These are phyloP conservation scores for Nycticryphes semicollaris DNA, from an alignment of 2,113 vertebrate genomes.

Conservation along the genomic window DNA sequence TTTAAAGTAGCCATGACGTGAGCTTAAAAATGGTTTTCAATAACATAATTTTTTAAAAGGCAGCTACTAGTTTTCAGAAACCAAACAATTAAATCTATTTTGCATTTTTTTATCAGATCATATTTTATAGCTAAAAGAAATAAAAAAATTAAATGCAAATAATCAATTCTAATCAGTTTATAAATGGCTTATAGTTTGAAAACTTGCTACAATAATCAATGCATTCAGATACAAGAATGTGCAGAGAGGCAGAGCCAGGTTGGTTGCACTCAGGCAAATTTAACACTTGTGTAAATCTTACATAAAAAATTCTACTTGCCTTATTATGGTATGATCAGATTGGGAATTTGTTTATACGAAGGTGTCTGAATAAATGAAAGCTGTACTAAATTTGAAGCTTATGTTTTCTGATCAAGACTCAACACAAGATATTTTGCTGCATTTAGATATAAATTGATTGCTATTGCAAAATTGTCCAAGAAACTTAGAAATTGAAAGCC, in stretches of 20 bases:
- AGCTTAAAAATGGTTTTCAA: not conserved
- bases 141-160: not conserved
- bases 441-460: slow-evolving; percentile 15
- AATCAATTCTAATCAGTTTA: not conserved
- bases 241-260: not conserved
- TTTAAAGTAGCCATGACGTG: slow-evolving; percentile 24
- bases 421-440: slow-evolving; percentile 15
- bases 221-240: not conserved
- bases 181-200: not conserved
- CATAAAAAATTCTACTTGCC: not conserved
- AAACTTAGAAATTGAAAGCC: not conserved
- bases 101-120: not conserved
- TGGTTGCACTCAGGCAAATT: not conserved
- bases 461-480: not conserved
- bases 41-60: not conserved
- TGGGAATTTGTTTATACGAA: not conserved
- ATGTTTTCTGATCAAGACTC: not conserved
- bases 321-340: not conserved
- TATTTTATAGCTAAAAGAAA: not conserved
- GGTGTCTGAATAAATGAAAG: not conserved
- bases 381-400: slow-evolving; percentile 11
- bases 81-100: not conserved
- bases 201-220: not conserved
- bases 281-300: not conserved
- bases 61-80: not conserved